A percentile compares a stretch with the other conserved stretches of the same genome.
phyloP scores from a whole-genome alignment of 2,888 invertebrate species.

The Volucella zonaria region DNA sequence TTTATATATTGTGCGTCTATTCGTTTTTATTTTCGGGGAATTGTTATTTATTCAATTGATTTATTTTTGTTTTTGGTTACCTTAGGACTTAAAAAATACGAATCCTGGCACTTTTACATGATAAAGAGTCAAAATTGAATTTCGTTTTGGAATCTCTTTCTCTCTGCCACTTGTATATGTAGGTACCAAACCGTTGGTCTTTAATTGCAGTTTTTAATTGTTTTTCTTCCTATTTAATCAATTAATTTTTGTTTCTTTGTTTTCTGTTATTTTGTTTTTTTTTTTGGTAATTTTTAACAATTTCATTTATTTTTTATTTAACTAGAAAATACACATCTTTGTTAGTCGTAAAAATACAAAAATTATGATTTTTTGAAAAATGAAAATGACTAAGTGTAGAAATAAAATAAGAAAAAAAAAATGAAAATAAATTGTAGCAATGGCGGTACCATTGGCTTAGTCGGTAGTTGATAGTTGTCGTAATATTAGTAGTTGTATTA shows the following conservation, averaged over 20 bases:
- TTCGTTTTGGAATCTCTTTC: constrained; percentile 18
- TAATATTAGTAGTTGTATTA: constrained; percentile 67
- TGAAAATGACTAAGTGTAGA: constrained; percentile 18
- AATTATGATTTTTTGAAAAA: constrained; percentile 46
- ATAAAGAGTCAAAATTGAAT: constrained; percentile 56
- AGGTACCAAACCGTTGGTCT: constrained; percentile 73
- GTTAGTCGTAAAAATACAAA: constrained; percentile 61
- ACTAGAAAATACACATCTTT: constrained; percentile 67
- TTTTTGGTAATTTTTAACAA: constrained; percentile 47
- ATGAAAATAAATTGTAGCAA: constrained; percentile 28
- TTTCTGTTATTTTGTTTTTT: constrained; percentile 44
- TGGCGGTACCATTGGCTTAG: constrained; percentile 59
- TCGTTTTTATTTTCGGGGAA: constrained; percentile 74
- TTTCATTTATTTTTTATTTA: constrained; percentile 22
- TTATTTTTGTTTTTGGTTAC: constrained; percentile 39
- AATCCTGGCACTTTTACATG: constrained; percentile 67
- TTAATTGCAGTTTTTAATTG: constrained; percentile 64
- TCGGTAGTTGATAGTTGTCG: constrained; percentile 65
- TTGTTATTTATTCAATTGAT: constrained; percentile 62
- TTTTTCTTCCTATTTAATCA: constrained; percentile 26
- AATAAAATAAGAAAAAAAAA: constrained; percentile 30
- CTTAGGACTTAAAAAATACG: constrained; percentile 63
- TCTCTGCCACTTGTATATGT: constrained; percentile 18
- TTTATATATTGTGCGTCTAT: constrained; percentile 66
- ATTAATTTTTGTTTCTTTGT: constrained; percentile 53